phyloP scores from a whole-genome alignment of 2,113 vertebrate species.

The Plotosus lineatus region DNA sequence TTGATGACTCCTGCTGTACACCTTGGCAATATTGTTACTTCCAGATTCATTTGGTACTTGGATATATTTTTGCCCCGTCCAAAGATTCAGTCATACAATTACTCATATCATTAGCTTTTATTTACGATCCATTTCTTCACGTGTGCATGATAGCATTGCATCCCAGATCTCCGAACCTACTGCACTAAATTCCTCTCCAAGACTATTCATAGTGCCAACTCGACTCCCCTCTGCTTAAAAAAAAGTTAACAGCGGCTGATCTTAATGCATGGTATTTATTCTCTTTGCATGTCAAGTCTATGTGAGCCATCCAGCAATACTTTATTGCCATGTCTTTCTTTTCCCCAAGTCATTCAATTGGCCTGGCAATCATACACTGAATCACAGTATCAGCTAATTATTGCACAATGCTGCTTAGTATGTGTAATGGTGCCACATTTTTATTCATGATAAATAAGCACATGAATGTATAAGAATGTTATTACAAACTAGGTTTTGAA shows the following conservation, averaged over 20 bases:
- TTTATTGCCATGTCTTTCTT: conserved; percentile 32
- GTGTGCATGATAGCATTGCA: conserved; percentile 36
- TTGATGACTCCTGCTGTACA: neutral
- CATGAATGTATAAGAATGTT: conserved; percentile 4
- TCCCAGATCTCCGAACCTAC: neutral
- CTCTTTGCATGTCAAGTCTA: conserved; percentile 68
- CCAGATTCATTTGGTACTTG: neutral
- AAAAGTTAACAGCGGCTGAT: conserved; percentile 38
- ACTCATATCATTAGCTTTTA: conserved; percentile 11
- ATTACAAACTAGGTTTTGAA: neutral
- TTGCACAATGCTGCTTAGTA: conserved; percentile 35
- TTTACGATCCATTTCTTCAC: conserved; percentile 23
- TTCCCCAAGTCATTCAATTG: conserved; percentile 29
- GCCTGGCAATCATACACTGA: conserved; percentile 41
- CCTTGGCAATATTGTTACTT: conserved; percentile 22
- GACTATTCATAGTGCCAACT: conserved; percentile 44
- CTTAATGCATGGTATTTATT: conserved; percentile 68
- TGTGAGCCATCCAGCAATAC: conserved; percentile 44
- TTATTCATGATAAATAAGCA: conserved; percentile 4
- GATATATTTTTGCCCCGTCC: neutral
- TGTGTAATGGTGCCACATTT: neutral
- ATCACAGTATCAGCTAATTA: neutral
- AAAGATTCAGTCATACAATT: neutral
- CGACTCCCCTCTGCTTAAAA: conserved; percentile 24
- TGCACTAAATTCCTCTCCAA: conserved; percentile 52